Base-by-base conservation (phyloP, 2,113 vertebrate genomes). In the Sebastes fasciatus region DNA sequence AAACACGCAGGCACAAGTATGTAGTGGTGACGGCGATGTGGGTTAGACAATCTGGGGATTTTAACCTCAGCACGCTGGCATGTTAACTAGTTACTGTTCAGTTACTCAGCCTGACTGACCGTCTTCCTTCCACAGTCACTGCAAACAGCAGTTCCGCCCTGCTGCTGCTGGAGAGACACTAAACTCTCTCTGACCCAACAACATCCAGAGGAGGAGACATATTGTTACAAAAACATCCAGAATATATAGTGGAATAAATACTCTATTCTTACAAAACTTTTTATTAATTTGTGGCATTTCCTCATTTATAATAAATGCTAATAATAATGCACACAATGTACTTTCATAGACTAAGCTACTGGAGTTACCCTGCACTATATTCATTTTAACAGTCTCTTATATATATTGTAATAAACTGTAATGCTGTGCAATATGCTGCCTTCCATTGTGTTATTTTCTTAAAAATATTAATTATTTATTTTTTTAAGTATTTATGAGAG, bases 91-190 rank as follows among this genome's bases (percentile, higher is more conserved):
- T 71, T 4, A 82, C 55, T 74, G 58, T 66, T 73, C 26, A 43
- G 85, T 63, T 49, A 76, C 91, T 91, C 74, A 45, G 86, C 77
- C 85, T 88, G 57, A 40, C 40, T 68, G 74, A 57, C 85, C 61
- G 84, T 86, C 86, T 85, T 79, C 80, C 84, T 77, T 88, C 84
- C 64, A 74, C 82, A 85, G 40, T 34, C 34, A 71, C 12, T 79
- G 86, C 89, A 74, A 91, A 74, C 73, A 78, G 82, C 88, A 93
- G 92, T 93, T 93, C 94, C 93, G 91, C 91, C 92, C 93, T 87
- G 91, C 82, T 34, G 34, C 89, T 83, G 88, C 16, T 52, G 55
- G 6, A 71, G 52, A 78, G 88, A 86, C 89, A 84, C 72, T 93
- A 88, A 94, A 94, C 93, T 92, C 88, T 90, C 74, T 72, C 91